These are phyloP conservation scores for Drosophila neocordata DNA, from an alignment of 1,140 invertebrate genomes.

Conservation along the genomic window DNA sequence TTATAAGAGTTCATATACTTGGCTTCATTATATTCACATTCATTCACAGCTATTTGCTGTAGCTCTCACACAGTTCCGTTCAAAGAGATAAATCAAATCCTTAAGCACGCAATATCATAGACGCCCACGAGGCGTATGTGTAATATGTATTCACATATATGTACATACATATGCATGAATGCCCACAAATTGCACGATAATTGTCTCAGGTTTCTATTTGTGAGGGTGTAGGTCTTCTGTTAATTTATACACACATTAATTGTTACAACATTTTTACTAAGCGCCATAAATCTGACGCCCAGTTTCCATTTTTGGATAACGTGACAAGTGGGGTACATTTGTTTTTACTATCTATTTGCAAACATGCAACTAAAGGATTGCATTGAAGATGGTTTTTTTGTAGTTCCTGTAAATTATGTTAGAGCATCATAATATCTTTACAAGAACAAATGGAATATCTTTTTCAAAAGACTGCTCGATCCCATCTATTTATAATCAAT, in stretches of 20 bases:
- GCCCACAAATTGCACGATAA: constrained; percentile 1
- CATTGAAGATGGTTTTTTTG: too few species aligned
- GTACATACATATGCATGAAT: constrained; percentile 6
- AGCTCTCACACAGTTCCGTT: constrained; percentile 22
- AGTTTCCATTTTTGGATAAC: constrained; percentile 28
- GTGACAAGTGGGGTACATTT: neutral
- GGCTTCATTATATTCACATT: constrained; percentile 53
- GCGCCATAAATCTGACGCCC: constrained; percentile 54
- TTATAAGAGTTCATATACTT: neutral
- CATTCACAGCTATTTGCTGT: constrained; percentile 28
- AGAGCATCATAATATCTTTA: too few species aligned
- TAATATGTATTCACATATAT: constrained; percentile 27
- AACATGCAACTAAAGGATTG: too few species aligned
- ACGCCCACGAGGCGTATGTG: constrained; percentile 57
- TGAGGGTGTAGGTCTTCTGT: constrained; percentile 2
- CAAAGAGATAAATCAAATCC: constrained; percentile 56
- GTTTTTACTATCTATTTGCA: constrained; percentile 47
- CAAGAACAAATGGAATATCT: too few species aligned
- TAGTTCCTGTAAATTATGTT: too few species aligned
- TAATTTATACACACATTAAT: constrained; percentile 63
- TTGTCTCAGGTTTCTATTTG: constrained; percentile 12
- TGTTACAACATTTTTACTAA: constrained; percentile 52
- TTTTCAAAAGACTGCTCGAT: too few species aligned
- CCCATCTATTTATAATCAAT: too few species aligned
- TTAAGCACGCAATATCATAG: constrained; percentile 65